Percentiles rank a stretch among this genome's conserved stretches.
Evolutionary conservation across 2,888 invertebrate species (phyloP).

Genomic region (Atethmia centrago): DNA sequence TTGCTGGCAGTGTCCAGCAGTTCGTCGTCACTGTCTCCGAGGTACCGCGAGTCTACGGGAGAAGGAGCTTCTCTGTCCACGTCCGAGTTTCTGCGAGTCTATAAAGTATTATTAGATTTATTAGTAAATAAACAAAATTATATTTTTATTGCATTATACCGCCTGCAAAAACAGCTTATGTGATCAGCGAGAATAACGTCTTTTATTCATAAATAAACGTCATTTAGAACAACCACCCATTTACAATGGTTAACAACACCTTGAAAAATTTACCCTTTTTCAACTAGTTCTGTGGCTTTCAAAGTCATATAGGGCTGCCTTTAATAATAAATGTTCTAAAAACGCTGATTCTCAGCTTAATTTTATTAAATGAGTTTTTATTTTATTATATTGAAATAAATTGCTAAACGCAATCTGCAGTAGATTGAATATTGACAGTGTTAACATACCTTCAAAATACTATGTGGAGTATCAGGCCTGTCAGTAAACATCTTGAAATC

Average conservation of each 20-base stretch:
- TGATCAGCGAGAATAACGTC: not conserved
- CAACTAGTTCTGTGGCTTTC: not conserved
- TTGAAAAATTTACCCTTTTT: not conserved
- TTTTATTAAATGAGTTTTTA: not conserved
- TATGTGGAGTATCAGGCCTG: slow-evolving; percentile 90
- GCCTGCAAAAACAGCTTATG: not conserved
- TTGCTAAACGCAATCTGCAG: not conserved
- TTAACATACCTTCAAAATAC: slow-evolving; percentile 91
- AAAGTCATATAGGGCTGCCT: not conserved
- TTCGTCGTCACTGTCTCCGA: slow-evolving; percentile 85
- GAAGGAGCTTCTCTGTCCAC: slow-evolving; percentile 73
- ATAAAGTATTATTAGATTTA: slow-evolving; percentile 2
- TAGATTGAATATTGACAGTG: not conserved
- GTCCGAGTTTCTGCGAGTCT: slow-evolving; percentile 71
- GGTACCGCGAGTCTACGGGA: slow-evolving; percentile 80
- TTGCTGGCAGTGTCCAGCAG: slow-evolving; percentile 84
- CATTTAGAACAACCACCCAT: not conserved
- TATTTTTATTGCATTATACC: not conserved
- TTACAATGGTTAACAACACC: not conserved
- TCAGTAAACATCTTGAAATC: slow-evolving; percentile 67
- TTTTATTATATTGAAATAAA: not conserved
- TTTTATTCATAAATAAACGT: not conserved
- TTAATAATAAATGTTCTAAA: not conserved
- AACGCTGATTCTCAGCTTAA: too few species aligned
- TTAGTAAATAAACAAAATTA: not conserved